Percentiles rank a stretch among this genome's conserved stretches.
Evolutionary conservation across 37 sponge, comb jelly and placozoan species (phyloP).

Genomic region (Amphimedon queenslandica): DNA sequence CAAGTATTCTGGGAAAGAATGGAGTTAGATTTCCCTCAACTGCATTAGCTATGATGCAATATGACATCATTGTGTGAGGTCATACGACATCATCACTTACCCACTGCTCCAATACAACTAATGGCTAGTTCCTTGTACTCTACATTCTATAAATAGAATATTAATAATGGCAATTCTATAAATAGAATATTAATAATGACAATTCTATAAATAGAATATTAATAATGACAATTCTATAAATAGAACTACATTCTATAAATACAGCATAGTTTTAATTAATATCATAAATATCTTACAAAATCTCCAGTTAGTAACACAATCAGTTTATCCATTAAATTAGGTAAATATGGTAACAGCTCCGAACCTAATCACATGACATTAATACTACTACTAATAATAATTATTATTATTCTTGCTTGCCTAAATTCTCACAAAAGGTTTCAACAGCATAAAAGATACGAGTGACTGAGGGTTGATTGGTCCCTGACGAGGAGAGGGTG

Average conservation of each 20-base stretch:
- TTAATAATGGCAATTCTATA: neutral
- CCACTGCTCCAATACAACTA: constrained; percentile 89
- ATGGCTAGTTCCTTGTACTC: constrained; percentile 72
- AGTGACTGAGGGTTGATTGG: constrained; percentile 39
- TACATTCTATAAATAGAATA: constrained; percentile 14
- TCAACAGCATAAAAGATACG: constrained; percentile 95
- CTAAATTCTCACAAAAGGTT: constrained; percentile 88
- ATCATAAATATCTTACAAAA: constrained; percentile 2
- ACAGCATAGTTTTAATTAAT: neutral
- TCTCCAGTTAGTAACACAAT: constrained; percentile 24
- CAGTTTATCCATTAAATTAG: constrained; percentile 67
- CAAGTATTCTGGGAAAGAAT: constrained; percentile 70
- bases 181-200: neutral
- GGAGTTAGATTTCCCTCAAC: constrained; percentile 62
- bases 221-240: neutral
- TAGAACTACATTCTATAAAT: neutral
- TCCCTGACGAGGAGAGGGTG: neutral
- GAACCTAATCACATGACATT: constrained; percentile 20
- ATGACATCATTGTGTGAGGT: neutral
- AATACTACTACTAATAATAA: constrained; percentile 7
- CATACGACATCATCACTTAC: constrained; percentile 14
- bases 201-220: neutral
- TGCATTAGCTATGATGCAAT: constrained; percentile 66
- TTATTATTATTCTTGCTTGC: too few species aligned
- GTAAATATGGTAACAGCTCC: constrained; percentile 60